Conservation (phyloP, 2,113 vertebrate species). For the Nannospalax galili region DNA sequence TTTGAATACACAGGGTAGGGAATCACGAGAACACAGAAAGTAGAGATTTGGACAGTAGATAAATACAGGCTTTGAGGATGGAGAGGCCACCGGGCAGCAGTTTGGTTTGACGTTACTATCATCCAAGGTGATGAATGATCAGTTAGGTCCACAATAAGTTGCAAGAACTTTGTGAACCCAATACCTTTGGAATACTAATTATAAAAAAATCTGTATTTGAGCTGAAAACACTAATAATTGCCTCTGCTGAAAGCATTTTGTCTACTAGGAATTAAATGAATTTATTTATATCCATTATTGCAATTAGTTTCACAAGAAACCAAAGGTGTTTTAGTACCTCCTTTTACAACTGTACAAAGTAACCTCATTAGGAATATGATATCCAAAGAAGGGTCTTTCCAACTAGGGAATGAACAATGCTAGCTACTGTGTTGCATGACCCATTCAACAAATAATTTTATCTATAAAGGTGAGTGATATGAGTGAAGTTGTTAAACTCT, state of each 20-base stretch:
- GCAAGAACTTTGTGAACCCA: neutral
- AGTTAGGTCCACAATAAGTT: neutral
- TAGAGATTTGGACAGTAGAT: neutral
- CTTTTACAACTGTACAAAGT: neutral
- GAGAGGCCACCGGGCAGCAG: neutral
- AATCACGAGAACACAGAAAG: neutral
- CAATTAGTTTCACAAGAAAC: constrained; percentile 36
- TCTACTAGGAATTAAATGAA: neutral
- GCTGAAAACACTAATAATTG: neutral
- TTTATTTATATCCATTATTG: constrained; percentile 16
- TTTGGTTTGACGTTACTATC: neutral
- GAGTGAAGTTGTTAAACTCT: neutral
- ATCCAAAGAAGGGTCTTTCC: neutral
- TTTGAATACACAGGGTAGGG: neutral
- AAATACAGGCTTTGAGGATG: neutral
- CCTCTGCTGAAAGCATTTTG: neutral
- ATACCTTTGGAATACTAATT: neutral
- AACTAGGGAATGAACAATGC: neutral
- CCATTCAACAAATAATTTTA: neutral
- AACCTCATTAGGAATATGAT: neutral
- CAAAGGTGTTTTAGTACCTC: neutral
- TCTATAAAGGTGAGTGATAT: neutral
- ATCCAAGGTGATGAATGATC: neutral
- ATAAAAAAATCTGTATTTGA: neutral
- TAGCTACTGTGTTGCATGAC: neutral